Conservation (phyloP, 2,113 vertebrate genomes). For the Hiodon alosoides region DNA sequence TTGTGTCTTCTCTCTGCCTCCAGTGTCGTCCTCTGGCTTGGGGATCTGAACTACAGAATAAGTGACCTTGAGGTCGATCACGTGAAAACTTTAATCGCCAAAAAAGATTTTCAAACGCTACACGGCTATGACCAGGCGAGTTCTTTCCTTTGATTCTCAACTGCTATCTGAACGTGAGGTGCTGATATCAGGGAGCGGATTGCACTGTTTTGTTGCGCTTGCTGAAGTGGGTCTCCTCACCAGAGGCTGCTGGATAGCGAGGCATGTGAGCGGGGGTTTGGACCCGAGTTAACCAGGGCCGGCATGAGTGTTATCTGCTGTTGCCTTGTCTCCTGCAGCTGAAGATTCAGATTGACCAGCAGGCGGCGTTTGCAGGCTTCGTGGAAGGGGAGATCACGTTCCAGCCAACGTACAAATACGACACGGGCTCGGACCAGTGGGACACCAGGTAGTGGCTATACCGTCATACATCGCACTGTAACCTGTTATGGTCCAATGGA, state of each 20-base stretch:
- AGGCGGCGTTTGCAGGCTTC: constrained; percentile 82
- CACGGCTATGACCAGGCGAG: constrained; percentile 82
- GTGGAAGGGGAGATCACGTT: constrained; percentile 82
- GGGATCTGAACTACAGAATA: constrained; percentile 95
- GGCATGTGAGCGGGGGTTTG: not conserved
- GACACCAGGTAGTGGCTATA: constrained; percentile 80
- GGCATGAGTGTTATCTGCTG: constrained; percentile 7
- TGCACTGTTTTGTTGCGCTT: too few species aligned
- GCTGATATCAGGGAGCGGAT: too few species aligned
- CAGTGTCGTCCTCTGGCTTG: constrained; percentile 84
- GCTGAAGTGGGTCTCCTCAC: too few species aligned
- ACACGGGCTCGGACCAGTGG: constrained; percentile 86
- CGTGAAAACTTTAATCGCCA: constrained; percentile 81
- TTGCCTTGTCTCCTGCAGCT: constrained; percentile 61
- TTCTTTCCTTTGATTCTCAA: not conserved
- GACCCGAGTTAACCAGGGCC: not conserved
- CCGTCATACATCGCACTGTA: not conserved
- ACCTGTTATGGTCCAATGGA: too few species aligned
- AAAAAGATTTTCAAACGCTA: constrained; percentile 75
- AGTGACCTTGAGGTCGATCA: constrained; percentile 78
- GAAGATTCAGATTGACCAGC: constrained; percentile 77
- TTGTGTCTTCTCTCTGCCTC: constrained; percentile 24
- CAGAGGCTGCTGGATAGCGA: too few species aligned
- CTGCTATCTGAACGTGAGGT: not conserved
- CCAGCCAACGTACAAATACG: constrained; percentile 95